phyloP scores from a whole-genome alignment of 1,140 invertebrate species.

The Eupeodes corollae region DNA sequence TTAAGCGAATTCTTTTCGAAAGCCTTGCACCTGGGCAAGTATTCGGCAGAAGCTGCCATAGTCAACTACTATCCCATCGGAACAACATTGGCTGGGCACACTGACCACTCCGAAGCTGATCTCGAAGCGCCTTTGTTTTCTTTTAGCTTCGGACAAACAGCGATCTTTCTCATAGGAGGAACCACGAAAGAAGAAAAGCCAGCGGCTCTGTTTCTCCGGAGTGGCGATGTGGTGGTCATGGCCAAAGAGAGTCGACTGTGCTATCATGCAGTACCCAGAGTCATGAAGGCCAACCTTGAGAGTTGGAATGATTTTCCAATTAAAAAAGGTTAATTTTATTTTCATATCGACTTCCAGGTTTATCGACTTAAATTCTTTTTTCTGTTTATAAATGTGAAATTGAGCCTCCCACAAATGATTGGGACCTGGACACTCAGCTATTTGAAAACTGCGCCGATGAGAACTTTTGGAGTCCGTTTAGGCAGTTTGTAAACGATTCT shows the following conservation, averaged over 20 bases:
- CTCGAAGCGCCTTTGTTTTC: constrained; percentile 76
- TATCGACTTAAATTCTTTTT: too few relatives aligned
- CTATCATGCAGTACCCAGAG: constrained; percentile 76
- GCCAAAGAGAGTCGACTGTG: constrained; percentile 58
- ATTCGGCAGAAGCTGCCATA: constrained; percentile 78
- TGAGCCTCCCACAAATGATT: neutral
- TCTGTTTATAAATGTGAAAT: neutral
- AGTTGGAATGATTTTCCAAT: constrained; percentile 40
- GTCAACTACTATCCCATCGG: constrained; percentile 90
- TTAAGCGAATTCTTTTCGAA: constrained; percentile 53
- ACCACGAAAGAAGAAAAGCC: constrained; percentile 50
- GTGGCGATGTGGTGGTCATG: constrained; percentile 80
- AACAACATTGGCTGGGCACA: constrained; percentile 80
- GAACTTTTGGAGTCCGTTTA: constrained; percentile 43
- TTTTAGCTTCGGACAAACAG: constrained; percentile 78
- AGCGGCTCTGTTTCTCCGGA: constrained; percentile 55
- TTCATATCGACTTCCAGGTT: too few relatives aligned
- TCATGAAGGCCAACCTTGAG: constrained; percentile 41
- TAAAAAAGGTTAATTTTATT: too few relatives aligned
- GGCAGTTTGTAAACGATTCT: constrained; percentile 45
- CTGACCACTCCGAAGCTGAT: constrained; percentile 83
- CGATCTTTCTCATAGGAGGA: constrained; percentile 76
- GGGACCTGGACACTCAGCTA: constrained; percentile 9
- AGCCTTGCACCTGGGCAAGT: constrained; percentile 50
- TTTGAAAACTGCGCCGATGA: constrained; percentile 25